phyloP scores from a whole-genome alignment of 2,797 vertebrate species.

The Momotus momota region DNA sequence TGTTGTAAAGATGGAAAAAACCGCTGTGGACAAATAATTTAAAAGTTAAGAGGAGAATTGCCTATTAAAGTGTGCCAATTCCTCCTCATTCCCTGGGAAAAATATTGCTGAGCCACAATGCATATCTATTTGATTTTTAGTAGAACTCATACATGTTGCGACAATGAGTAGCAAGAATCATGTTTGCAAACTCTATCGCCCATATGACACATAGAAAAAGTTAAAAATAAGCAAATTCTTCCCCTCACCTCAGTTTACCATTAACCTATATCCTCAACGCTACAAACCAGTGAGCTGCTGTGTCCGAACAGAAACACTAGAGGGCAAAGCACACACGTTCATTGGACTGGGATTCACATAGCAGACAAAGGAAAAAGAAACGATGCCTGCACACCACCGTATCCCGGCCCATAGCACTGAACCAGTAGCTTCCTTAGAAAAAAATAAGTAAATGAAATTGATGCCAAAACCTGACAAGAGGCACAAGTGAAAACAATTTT shows the following conservation, averaged over 20 bases:
- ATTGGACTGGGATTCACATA: fast-evolving
- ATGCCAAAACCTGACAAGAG: neutral
- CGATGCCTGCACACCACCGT: neutral
- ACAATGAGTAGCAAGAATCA: neutral
- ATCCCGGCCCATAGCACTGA: fast-evolving
- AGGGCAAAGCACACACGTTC: neutral
- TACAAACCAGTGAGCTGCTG: neutral
- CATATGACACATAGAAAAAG: fast-evolving
- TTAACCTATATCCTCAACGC: neutral
- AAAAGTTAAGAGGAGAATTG: neutral
- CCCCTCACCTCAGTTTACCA: neutral
- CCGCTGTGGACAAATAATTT: neutral
- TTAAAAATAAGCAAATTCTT: neutral
- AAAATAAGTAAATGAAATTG: fast-evolving
- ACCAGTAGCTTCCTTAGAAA: neutral
- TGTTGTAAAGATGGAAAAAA: neutral
- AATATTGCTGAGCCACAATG: neutral
- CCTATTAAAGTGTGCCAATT: neutral
- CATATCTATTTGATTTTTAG: neutral
- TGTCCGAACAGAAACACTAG: neutral
- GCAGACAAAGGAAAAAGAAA: neutral
- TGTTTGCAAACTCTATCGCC: fast-evolving
- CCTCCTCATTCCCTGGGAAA: neutral
- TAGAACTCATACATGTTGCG: neutral
- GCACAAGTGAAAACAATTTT: neutral